Conservation (phyloP, 2,888 invertebrate species). For the Cerceris ruficornis region DNA sequence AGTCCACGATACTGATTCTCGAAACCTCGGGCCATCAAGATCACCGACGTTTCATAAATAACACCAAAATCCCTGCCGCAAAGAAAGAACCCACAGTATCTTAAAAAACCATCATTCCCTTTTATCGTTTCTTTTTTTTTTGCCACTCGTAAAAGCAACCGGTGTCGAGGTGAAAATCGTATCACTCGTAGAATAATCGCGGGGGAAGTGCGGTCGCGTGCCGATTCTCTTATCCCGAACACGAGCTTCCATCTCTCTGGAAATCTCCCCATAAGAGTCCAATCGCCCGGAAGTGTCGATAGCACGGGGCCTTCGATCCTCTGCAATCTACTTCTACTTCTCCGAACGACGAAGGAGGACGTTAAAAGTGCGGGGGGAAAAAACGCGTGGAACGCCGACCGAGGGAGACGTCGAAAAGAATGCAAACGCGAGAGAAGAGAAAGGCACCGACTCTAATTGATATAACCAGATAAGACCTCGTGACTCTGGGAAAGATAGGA, state of each 20-base stretch:
- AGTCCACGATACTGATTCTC: too few species aligned
- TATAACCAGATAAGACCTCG: constrained; percentile 61
- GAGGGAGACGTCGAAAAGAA: constrained; percentile 33
- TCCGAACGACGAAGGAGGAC: background rate
- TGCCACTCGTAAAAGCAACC: background rate
- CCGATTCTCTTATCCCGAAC: background rate
- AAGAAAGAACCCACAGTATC: too few species aligned
- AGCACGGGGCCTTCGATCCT: constrained; percentile 36
- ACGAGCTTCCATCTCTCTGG: constrained; percentile 1
- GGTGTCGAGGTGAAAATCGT: background rate
- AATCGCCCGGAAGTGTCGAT: constrained; percentile 55
- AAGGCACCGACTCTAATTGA: constrained; percentile 61
- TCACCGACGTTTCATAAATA: background rate
- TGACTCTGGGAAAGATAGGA: constrained; percentile 38
- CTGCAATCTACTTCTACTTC: background rate
- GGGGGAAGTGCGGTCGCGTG: background rate
- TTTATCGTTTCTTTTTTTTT: too few species aligned
- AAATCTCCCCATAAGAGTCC: constrained; percentile 21
- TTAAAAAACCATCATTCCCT: too few species aligned
- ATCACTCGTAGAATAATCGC: background rate
- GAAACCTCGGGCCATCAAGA: too few species aligned
- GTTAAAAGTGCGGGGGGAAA: constrained; percentile 10
- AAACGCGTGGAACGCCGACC: constrained; percentile 15
- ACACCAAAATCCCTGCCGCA: background rate
- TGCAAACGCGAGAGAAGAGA: constrained; percentile 39